phyloP scores from a whole-genome alignment of 2,888 invertebrate genomes.

The Drosophila antonietae region DNA sequence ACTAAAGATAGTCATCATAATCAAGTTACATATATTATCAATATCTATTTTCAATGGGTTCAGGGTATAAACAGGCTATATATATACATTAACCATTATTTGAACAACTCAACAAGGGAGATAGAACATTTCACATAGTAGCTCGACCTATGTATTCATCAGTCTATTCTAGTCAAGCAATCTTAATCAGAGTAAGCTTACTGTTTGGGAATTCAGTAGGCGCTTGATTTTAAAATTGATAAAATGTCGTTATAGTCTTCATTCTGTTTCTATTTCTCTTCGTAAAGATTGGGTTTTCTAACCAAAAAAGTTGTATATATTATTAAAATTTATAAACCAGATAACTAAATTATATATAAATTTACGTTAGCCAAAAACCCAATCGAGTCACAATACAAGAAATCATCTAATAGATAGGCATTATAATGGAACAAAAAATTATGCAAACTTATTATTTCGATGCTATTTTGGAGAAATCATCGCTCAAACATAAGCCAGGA shows the following conservation, averaged over 20 bases:
- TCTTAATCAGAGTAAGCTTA: not conserved
- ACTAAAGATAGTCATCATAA: not conserved
- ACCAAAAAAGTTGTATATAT: not conserved
- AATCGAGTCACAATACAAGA: not conserved
- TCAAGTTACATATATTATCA: too few species aligned
- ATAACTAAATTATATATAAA: constrained; percentile 1
- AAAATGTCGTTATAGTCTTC: not conserved
- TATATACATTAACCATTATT: too few species aligned
- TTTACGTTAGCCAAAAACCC: not conserved
- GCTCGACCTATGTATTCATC: not conserved
- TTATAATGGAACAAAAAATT: constrained; percentile 32
- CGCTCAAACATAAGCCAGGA: not conserved
- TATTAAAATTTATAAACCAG: not conserved
- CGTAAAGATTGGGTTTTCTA: constrained; percentile 11
- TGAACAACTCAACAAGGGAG: too few species aligned
- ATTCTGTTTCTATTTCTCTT: not conserved
- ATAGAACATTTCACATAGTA: not conserved
- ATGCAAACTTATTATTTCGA: constrained; percentile 53
- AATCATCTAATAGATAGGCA: not conserved
- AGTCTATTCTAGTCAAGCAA: not conserved
- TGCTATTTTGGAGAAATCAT: constrained; percentile 32
- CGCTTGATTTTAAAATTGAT: not conserved
- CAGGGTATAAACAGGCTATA: too few species aligned
- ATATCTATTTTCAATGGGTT: too few species aligned
- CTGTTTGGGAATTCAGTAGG: not conserved